Conservation (phyloP, 2,797 vertebrate species). For the Melanotaenia pygmaea region DNA sequence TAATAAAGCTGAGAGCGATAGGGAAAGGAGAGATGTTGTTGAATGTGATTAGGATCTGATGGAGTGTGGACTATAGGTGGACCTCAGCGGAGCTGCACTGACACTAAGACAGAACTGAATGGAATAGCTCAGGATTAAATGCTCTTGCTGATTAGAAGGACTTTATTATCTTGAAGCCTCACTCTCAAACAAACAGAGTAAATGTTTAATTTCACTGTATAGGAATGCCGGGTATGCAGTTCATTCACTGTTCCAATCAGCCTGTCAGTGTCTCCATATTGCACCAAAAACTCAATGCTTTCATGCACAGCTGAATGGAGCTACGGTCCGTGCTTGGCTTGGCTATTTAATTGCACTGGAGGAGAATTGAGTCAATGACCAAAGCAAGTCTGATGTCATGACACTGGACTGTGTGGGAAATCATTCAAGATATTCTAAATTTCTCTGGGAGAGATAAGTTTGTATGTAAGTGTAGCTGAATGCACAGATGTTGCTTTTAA, state of each 20-base stretch:
- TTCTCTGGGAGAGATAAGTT: too few species aligned
- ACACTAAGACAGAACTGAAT: constrained; percentile 47
- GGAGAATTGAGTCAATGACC: too few species aligned
- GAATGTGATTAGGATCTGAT: constrained; percentile 66
- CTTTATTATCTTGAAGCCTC: constrained; percentile 57
- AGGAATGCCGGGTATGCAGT: constrained; percentile 52
- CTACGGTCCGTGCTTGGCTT: too few species aligned
- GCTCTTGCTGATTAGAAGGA: constrained; percentile 66
- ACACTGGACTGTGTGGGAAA: too few species aligned
- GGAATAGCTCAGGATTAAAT: constrained; percentile 62
- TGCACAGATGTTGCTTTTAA: too few species aligned
- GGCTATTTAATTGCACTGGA: too few species aligned
- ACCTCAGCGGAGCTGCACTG: constrained; percentile 47
- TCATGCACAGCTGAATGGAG: too few species aligned
- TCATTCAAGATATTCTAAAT: too few species aligned
- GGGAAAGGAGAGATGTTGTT: constrained; percentile 64
- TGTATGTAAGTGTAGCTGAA: too few species aligned
- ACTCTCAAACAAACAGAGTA: constrained; percentile 54
- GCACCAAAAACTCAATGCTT: constrained; percentile 35
- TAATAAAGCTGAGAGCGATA: constrained; percentile 60
- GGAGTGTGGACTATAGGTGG: constrained; percentile 60
- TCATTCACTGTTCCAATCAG: constrained; percentile 49
- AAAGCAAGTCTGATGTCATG: too few species aligned
- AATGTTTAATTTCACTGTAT: constrained; percentile 60
- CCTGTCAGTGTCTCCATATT: constrained; percentile 22